A percentile compares a stretch with the other conserved stretches of the same genome.
Evolutionary conservation across 2,113 vertebrate species (phyloP).

Genomic region (Origma solitaria): DNA sequence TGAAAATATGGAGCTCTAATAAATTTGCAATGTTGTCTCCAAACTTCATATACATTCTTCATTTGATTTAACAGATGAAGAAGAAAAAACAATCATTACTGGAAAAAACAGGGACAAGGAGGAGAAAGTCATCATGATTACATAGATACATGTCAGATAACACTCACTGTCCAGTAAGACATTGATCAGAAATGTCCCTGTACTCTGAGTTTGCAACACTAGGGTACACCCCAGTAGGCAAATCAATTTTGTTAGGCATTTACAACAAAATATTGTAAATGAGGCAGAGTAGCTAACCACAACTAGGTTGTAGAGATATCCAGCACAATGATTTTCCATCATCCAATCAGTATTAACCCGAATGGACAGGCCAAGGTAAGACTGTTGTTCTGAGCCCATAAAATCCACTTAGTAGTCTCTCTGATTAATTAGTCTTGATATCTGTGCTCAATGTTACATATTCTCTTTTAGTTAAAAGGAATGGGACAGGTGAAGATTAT

Average conservation of each 20-base stretch:
- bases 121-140: not conserved
- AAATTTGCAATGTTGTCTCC: not conserved
- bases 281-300: not conserved
- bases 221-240: fast-evolving
- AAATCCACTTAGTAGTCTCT: not conserved
- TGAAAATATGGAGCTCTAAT: not conserved
- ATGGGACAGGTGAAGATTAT: not conserved
- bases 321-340: not conserved
- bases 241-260: not conserved
- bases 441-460: not conserved
- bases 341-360: not conserved
- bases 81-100: not conserved
- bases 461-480: not conserved
- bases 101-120: not conserved
- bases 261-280: not conserved
- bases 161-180: not conserved
- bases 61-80: not conserved
- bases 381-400: not conserved
- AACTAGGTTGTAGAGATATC: not conserved
- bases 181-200: not conserved
- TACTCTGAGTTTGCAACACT: not conserved
- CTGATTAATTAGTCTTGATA: not conserved
- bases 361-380: not conserved
- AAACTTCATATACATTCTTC: not conserved
- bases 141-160: not conserved